phyloP scores from a whole-genome alignment of 2,888 invertebrate genomes.

The Reticulitermes lucifugus region DNA sequence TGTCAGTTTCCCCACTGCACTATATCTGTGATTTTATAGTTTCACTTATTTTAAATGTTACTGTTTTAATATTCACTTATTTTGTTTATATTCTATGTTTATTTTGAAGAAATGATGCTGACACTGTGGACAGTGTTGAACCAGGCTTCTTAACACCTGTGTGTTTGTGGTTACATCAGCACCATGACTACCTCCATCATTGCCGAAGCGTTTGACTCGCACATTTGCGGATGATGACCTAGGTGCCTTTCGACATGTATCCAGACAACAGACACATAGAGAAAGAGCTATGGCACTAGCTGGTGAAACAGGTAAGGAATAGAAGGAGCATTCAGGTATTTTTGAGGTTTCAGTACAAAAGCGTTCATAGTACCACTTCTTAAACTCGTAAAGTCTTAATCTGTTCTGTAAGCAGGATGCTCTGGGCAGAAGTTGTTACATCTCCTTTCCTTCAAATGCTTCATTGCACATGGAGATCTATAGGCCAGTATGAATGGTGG shows the following conservation, averaged over 20 bases:
- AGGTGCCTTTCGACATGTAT: conserved; percentile 55
- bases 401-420: too few species aligned
- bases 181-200: conserved; percentile 21
- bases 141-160: conserved; percentile 44
- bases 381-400: too few species aligned
- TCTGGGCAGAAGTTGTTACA: too few species aligned
- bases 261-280: conserved; percentile 69
- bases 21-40: too few species aligned
- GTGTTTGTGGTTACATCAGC: neutral
- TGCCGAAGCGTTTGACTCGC: conserved; percentile 53
- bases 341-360: too few species aligned
- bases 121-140: conserved; percentile 32
- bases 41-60: neutral
- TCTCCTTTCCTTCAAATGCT: too few species aligned
- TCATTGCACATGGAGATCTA: too few species aligned
- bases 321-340: too few species aligned
- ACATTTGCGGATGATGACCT: conserved; percentile 61
- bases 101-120: conserved; percentile 44
- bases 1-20: too few species aligned
- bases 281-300: conserved; percentile 83
- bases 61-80: too few species aligned
- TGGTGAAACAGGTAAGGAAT: conserved; percentile 76
- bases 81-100: neutral
- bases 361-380: too few species aligned
- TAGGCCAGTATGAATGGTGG: too few species aligned